phyloP scores from a whole-genome alignment of 2,797 vertebrate species.

The Delichon dasypus region DNA sequence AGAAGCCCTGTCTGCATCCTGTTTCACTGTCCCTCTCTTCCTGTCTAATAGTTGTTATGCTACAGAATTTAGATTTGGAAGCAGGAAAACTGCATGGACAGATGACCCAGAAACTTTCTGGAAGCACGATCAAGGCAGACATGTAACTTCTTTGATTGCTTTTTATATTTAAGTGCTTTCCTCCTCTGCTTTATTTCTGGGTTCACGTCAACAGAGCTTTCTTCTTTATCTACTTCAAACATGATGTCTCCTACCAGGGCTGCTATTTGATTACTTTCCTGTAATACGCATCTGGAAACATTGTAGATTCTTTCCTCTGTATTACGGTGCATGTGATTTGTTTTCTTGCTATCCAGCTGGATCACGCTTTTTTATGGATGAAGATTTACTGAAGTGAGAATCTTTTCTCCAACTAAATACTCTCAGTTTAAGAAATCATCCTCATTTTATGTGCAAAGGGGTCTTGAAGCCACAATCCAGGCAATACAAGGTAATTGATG shows the following conservation, averaged over 20 bases:
- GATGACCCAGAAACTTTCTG: conserved; percentile 26
- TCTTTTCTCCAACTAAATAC: neutral
- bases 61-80: neutral
- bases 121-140: neutral
- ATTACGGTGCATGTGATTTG: neutral
- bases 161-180: conserved; percentile 33
- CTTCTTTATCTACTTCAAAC: conserved; percentile 1
- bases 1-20: neutral
- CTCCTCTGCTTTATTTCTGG: conserved; percentile 40
- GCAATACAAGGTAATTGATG: neutral
- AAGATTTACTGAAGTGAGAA: neutral
- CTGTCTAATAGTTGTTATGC: neutral
- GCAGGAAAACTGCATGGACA: neutral
- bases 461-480: neutral
- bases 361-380: neutral
- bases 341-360: conserved; percentile 23
- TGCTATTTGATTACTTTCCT: conserved; percentile 36
- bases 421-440: conserved; percentile 3
- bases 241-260: neutral
- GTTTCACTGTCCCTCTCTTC: neutral
- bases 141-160: conserved; percentile 8
- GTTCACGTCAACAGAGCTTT: conserved; percentile 26
- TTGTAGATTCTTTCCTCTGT: neutral
- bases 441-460: neutral
- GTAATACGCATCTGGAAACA: conserved; percentile 45